Base-by-base conservation (phyloP, 1,140 invertebrate species). In the Penaeus japonicus region DNA sequence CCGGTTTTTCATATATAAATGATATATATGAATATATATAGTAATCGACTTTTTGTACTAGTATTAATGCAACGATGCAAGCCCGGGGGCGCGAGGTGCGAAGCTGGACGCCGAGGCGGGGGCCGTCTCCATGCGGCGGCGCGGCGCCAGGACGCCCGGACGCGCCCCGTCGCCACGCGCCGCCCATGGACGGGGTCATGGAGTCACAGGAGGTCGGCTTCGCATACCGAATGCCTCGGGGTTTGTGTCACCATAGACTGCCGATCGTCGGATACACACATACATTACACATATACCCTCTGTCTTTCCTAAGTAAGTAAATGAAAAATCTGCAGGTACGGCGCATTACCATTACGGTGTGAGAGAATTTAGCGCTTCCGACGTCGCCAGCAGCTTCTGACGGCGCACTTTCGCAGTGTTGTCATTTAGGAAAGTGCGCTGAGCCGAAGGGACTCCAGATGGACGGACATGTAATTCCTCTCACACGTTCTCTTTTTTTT, bases 221-320 rank as follows among this genome's bases (percentile, higher is more conserved):
- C 62, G 30, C n/a, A 10, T 12, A 65, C n/a, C 62, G n/a, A 70
- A 70, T 70, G 62, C 62, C 35, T 73, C 70, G 35, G 73, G 59
- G 75, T 77, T 73, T 35, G 57, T 86, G 35, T 55, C 54, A 88
- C 73, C 87, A 88, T 84, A 82, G 78, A 87, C 85, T 81, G 85
- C 85, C 85, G 85, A 73, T 87, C 62, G 78, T 87, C 85, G 80
- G 87, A 88, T 82, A 77, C 87, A 88, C 87, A 88, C 80, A 83
- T 88, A 62, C 79, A 83, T 82, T 83, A 83, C 80, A 88, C 81
- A 88, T 83, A 88, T 88, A 88, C 87, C 87, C 87, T 88, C 80
- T 88, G 87, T 88, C 87, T 88, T 88, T 88, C 87, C 87, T 88
- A 88, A 88, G 87, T 88, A 88, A 88, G 87, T 88, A 55, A 79